Percentiles rank a stretch among this genome's conserved stretches.
Evolutionary conservation across 1,140 invertebrate species (phyloP).

Genomic region (Ips nitidus): DNA sequence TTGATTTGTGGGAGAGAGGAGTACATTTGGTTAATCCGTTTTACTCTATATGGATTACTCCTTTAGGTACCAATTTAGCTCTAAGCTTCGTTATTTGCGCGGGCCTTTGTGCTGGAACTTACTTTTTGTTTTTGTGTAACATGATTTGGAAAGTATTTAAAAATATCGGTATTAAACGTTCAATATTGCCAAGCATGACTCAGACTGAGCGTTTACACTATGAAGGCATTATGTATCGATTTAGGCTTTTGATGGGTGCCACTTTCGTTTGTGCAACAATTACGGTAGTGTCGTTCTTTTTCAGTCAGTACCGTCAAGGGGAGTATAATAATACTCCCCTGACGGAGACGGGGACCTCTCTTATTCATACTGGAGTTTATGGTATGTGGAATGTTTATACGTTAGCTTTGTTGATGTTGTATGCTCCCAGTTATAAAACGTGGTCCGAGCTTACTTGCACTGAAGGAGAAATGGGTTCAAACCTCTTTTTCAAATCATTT

Average conservation of each 20-base stretch:
- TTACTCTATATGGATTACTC: constrained; percentile 96
- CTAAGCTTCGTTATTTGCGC: constrained; percentile 90
- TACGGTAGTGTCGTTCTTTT: constrained; percentile 92
- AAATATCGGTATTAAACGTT: constrained; percentile 89
- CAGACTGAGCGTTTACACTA: constrained; percentile 85
- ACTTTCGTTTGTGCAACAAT: constrained; percentile 92
- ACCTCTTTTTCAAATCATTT: too few relatives aligned
- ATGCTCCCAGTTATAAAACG: constrained; percentile 96
- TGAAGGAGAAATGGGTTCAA: constrained; percentile 74
- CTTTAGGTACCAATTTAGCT: constrained; percentile 88
- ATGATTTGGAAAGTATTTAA: constrained; percentile 91
- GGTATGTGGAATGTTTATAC: constrained; percentile 99
- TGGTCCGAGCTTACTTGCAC: constrained; percentile 70
- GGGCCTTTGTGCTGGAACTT: constrained; percentile 84
- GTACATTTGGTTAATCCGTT: constrained; percentile 96
- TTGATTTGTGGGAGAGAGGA: constrained; percentile 96
- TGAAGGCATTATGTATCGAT: constrained; percentile 95
- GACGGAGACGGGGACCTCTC: constrained; percentile 87
- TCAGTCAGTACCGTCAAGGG: constrained; percentile 93
- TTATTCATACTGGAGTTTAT: constrained; percentile 97
- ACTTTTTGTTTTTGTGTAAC: constrained; percentile 92
- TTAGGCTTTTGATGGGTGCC: constrained; percentile 96
- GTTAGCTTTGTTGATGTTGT: constrained; percentile 89
- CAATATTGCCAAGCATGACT: constrained; percentile 86
- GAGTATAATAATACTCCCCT: constrained; percentile 95